phyloP scores from a whole-genome alignment of 2,888 invertebrate species.

The Chrysina gloriosa region DNA sequence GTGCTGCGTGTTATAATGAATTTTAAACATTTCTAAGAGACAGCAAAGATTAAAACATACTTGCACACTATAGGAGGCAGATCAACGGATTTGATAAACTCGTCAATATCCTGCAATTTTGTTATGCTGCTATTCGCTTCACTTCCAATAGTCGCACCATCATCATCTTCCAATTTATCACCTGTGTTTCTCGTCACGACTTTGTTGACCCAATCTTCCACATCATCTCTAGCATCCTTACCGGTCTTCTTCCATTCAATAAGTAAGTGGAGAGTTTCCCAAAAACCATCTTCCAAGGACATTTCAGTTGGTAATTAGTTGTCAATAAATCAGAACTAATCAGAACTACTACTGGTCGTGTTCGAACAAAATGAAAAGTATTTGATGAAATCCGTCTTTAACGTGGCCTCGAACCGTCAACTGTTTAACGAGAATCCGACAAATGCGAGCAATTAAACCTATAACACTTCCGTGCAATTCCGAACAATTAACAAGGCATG shows the following conservation, averaged over 20 bases:
- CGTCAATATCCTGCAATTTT: conserved; percentile 49
- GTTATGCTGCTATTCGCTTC: conserved; percentile 27
- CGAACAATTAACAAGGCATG: conserved; percentile 5
- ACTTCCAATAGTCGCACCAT: conserved; percentile 28
- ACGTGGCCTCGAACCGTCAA: not conserved
- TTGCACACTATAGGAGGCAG: conserved; percentile 57
- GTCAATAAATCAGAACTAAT: too few relatives aligned
- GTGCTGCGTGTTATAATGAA: not conserved
- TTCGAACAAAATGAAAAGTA: not conserved
- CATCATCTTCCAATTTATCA: conserved; percentile 40
- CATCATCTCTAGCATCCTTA: conserved; percentile 61
- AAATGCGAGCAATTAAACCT: conserved; percentile 1
- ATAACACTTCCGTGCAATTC: not conserved
- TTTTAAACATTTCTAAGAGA: not conserved
- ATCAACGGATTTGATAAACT: conserved; percentile 51
- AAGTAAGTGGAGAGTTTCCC: conserved; percentile 74
- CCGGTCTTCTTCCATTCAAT: conserved; percentile 68
- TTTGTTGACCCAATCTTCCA: conserved; percentile 59
- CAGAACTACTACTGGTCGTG: not conserved
- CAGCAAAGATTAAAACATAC: conserved; percentile 51
- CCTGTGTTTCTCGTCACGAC: conserved; percentile 50
- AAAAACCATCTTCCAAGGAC: conserved; percentile 65
- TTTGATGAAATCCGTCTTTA: too few relatives aligned
- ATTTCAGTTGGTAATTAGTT: not conserved
- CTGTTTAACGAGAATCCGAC: not conserved